Conservation (phyloP, 53 echinoderm and acorn worm genomes). For the Patiria pectinifera region DNA sequence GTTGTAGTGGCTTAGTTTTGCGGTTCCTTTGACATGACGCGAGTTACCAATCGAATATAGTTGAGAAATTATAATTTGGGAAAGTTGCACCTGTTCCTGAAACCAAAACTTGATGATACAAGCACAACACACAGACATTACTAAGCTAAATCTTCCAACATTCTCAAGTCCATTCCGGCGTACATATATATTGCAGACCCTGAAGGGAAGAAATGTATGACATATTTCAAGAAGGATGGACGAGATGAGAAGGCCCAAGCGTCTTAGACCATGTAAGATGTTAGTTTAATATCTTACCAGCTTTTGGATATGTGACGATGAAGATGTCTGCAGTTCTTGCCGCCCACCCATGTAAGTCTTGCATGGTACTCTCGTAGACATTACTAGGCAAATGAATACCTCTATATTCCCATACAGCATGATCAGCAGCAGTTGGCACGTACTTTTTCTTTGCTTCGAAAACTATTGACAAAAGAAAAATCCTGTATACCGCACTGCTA, state of each 20-base stretch:
- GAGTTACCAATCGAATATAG: no score
- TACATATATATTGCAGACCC: no score
- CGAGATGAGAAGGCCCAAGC: neutral
- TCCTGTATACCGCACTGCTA: neutral
- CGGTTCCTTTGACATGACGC: no score
- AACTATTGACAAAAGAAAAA: neutral
- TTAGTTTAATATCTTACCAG: neutral
- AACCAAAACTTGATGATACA: no score
- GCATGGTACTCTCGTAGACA: neutral
- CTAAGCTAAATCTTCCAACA: no score
- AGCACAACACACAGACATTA: no score
- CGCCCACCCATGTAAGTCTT: neutral
- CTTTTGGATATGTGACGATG: neutral
- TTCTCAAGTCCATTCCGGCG: no score
- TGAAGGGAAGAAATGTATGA: no score
- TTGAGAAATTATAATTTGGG: no score
- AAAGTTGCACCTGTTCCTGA: no score
- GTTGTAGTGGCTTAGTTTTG: no score
- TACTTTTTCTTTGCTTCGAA: neutral
- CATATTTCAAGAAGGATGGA: no score
- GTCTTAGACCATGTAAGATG: neutral
- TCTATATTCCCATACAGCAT: neutral
- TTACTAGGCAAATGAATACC: neutral
- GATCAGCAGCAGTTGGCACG: neutral
- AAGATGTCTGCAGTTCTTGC: conserved; percentile 3